Evolutionary conservation across 2,113 vertebrate species (phyloP).

Genomic region (Cryptomyrus ogoouensis): DNA sequence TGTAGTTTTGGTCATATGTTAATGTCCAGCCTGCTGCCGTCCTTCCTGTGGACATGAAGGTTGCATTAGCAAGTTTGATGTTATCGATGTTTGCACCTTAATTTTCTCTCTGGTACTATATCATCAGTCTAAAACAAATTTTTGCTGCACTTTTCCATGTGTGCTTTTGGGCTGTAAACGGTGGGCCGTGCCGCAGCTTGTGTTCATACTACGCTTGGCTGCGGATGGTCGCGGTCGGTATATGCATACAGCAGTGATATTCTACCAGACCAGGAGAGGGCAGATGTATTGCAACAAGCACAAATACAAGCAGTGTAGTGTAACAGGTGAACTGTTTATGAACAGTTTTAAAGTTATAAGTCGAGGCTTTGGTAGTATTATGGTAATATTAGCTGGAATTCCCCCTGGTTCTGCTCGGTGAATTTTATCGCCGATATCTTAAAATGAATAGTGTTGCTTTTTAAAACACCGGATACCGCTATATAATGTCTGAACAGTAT

Average conservation of each 20-base stretch:
- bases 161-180: too few relatives aligned
- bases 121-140: not conserved
- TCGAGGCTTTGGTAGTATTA: not conserved
- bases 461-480: not conserved
- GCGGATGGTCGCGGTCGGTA: too few relatives aligned
- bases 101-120: not conserved
- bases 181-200: too few relatives aligned
- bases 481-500: not conserved
- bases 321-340: too few relatives aligned
- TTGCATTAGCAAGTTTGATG: not conserved
- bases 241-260: too few relatives aligned
- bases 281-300: too few relatives aligned
- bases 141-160: not conserved
- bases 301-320: too few relatives aligned
- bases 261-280: too few relatives aligned
- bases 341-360: too few relatives aligned
- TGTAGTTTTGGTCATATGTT: not conserved
- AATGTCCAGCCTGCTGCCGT: not conserved
- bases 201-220: too few relatives aligned
- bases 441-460: not conserved
- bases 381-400: not conserved
- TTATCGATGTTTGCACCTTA: not conserved
- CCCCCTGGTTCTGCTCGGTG: not conserved
- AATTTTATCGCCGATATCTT: not conserved
- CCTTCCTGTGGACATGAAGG: not conserved